Percentiles rank a stretch among this genome's conserved stretches.
Evolutionary conservation across 2,888 invertebrate species (phyloP).

Genomic region (Crematogaster levior): DNA sequence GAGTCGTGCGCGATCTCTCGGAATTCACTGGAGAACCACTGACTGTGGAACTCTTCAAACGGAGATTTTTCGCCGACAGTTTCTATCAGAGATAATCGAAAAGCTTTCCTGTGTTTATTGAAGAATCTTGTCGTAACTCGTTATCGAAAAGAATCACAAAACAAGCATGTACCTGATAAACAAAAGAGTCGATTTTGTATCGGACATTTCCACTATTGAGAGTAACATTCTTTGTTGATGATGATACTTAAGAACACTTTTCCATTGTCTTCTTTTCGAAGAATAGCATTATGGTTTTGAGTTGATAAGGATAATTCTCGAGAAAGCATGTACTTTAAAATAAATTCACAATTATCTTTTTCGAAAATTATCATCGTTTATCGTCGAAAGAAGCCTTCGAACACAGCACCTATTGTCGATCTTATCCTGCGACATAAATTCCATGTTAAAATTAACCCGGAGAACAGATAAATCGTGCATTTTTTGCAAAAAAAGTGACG

Average conservation of each 20-base stretch:
- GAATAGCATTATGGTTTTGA: not conserved
- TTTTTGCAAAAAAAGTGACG: not conserved
- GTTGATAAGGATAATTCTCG: not conserved
- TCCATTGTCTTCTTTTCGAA: not conserved
- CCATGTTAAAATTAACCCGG: not conserved
- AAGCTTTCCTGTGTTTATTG: not conserved
- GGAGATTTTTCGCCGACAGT: not conserved
- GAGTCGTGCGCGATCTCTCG: not conserved
- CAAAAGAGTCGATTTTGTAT: not conserved
- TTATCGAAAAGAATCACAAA: not conserved
- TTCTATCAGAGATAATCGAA: not conserved
- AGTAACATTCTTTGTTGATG: not conserved
- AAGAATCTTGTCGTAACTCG: not conserved
- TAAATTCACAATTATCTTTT: not conserved
- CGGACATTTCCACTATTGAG: not conserved
- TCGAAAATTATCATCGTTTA: not conserved
- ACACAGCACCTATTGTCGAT: not conserved
- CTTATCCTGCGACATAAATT: not conserved
- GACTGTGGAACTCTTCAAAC: not conserved
- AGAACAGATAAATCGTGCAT: not conserved
- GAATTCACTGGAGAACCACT: conserved; percentile 1
- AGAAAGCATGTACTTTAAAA: not conserved
- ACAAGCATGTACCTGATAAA: not conserved
- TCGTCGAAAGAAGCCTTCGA: not conserved
- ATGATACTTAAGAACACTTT: not conserved